Conservation (phyloP, 2,797 vertebrate species). For the Parauchenoglanis ngamensis region DNA sequence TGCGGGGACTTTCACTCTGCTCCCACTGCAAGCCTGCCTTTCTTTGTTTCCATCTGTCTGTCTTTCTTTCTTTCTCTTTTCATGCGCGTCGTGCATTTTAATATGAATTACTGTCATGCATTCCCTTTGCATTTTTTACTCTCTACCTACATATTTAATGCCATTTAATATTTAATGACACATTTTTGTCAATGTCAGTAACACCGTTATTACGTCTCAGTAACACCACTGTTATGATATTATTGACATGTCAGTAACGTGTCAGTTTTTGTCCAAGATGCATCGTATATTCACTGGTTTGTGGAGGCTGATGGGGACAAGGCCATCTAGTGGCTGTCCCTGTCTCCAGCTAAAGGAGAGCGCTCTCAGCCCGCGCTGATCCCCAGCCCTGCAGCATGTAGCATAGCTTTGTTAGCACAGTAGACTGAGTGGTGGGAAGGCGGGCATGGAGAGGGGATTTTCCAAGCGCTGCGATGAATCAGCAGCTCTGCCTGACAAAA, state of each 20-base stretch:
- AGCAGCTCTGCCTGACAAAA: constrained; percentile 59
- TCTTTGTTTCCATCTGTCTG: not conserved
- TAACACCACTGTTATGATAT: not conserved
- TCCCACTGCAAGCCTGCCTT: not conserved
- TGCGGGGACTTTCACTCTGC: not conserved
- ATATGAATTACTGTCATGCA: not conserved
- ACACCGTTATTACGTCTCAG: not conserved
- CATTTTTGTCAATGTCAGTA: not conserved
- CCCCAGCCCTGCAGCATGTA: not conserved
- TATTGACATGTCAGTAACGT: not conserved
- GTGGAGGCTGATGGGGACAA: not conserved
- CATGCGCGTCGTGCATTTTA: not conserved
- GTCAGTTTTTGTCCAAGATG: not conserved
- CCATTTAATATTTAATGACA: not conserved
- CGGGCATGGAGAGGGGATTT: constrained; percentile 61
- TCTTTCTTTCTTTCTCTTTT: too few relatives aligned
- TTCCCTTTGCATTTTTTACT: too few relatives aligned
- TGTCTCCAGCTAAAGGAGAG: not conserved
- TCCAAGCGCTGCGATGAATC: constrained; percentile 67
- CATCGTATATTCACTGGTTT: not conserved
- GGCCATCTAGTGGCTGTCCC: not conserved
- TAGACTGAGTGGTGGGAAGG: constrained; percentile 29
- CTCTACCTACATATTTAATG: not conserved
- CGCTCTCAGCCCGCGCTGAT: not conserved
- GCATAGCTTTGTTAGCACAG: constrained; percentile 4